Evolutionary conservation across 2,797 vertebrate genomes (phyloP).

Genomic region (Craterocephalus amniculus): DNA sequence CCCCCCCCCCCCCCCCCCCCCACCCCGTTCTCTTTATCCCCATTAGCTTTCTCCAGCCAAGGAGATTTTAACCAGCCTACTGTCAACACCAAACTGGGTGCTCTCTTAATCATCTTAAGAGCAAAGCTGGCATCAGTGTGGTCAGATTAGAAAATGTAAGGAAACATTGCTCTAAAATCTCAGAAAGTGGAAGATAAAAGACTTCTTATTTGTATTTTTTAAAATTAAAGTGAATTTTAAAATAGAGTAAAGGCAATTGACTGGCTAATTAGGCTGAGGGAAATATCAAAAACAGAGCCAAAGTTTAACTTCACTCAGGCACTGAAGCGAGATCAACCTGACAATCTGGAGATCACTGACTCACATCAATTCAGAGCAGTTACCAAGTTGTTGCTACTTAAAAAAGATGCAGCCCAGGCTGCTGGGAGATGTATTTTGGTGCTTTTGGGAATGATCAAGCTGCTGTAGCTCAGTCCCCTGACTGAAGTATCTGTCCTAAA

Average conservation of each 20-base stretch:
- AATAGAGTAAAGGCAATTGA: neutral
- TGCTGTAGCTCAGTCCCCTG: neutral
- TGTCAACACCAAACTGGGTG: conserved; percentile 68
- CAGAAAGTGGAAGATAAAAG: neutral
- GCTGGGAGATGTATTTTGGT: too few relatives aligned
- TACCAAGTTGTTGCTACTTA: conserved; percentile 11
- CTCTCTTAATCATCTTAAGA: conserved; percentile 80
- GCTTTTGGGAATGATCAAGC: neutral
- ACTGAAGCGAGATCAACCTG: neutral
- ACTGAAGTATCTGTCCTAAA: neutral
- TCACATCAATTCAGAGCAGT: conserved; percentile 26
- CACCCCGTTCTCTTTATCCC: conserved; percentile 37
- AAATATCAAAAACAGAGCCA: neutral
- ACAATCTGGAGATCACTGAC: conserved; percentile 11
- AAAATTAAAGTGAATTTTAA: neutral
- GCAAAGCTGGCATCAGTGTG: conserved; percentile 64
- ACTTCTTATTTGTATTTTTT: neutral
- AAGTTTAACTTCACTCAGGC: neutral
- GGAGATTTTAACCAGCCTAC: conserved; percentile 68
- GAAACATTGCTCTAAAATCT: conserved; percentile 16
- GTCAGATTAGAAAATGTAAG: conserved; percentile 41
- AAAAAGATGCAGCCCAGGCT: conserved; percentile 6
- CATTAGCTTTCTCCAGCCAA: conserved; percentile 42
- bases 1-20: too few relatives aligned
- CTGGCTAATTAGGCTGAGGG: neutral